phyloP scores from a whole-genome alignment of 2,113 vertebrate genomes.

The Microcebus jonahi region DNA sequence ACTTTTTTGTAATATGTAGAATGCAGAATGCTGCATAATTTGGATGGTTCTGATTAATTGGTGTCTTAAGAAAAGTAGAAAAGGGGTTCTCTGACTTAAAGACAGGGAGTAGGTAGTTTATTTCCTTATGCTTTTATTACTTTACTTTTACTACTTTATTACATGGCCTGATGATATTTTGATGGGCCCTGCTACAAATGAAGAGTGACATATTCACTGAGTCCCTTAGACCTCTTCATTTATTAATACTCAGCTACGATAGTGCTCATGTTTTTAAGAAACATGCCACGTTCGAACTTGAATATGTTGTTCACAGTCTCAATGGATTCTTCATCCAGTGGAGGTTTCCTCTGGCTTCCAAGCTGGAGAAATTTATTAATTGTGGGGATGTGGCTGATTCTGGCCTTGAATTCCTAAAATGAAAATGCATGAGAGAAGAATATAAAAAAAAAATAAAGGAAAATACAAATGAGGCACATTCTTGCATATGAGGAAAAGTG shows the following conservation, averaged over 20 bases:
- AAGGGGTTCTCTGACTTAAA: neutral
- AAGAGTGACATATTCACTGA: neutral
- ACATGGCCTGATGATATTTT: neutral
- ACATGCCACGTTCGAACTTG: constrained; percentile 41
- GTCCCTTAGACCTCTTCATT: neutral
- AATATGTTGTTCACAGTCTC: constrained; percentile 82
- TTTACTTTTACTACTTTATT: neutral
- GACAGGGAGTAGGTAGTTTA: neutral
- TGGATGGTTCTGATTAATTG: neutral
- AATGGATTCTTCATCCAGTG: constrained; percentile 76
- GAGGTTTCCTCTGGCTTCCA: constrained; percentile 90
- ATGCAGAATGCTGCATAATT: neutral
- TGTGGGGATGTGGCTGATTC: constrained; percentile 83
- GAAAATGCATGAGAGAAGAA: neutral
- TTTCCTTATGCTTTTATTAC: neutral
- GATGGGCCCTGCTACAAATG: neutral
- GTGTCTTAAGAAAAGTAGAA: neutral
- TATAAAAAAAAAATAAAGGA: neutral
- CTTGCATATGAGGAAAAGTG: neutral
- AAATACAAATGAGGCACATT: neutral
- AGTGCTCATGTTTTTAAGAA: neutral
- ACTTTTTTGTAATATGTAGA: neutral
- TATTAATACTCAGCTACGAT: neutral
- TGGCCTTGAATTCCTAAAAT: constrained; percentile 89
- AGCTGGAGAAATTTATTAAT: constrained; percentile 90